A percentile compares a stretch with the other conserved stretches of the same genome.
Conservation (phyloP, 2,797 vertebrate genomes). For the Lutjanus argentimaculatus region DNA sequence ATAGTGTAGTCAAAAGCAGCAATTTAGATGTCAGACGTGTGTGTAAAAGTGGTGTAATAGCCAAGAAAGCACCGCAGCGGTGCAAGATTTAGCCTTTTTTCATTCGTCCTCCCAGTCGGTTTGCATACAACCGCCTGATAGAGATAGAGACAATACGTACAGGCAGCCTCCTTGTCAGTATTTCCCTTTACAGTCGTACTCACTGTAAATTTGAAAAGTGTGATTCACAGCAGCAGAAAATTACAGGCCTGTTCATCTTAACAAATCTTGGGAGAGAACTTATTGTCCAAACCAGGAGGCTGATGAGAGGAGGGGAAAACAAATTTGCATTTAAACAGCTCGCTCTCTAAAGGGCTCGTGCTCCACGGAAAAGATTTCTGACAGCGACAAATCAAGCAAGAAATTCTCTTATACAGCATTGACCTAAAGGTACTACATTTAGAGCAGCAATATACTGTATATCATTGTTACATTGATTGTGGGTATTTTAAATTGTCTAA, state of each 20-base stretch:
- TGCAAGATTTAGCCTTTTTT: slow-evolving; percentile 16
- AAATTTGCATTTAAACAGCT: slow-evolving; percentile 74
- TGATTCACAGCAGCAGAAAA: slow-evolving; percentile 67
- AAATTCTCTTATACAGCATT: slow-evolving; percentile 18
- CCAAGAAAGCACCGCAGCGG: slow-evolving; percentile 36
- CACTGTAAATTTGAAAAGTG: slow-evolving; percentile 64
- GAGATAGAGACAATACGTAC: slow-evolving; percentile 21
- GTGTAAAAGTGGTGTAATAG: slow-evolving; percentile 52
- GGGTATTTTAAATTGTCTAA: slow-evolving; percentile 29
- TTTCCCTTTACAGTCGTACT: slow-evolving; percentile 38
- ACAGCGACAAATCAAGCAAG: slow-evolving; percentile 16
- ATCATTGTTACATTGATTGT: slow-evolving; percentile 33
- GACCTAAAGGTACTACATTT: slow-evolving; percentile 27
- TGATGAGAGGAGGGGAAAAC: slow-evolving; percentile 61
- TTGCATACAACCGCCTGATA: slow-evolving; percentile 34
- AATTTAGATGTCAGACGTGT: slow-evolving; percentile 74
- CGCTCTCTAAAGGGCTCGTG: slow-evolving; percentile 37
- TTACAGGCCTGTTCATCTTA: slow-evolving; percentile 65
- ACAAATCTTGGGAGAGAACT: slow-evolving; percentile 54
- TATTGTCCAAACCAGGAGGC: slow-evolving; percentile 64
- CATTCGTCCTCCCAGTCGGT: slow-evolving; percentile 25
- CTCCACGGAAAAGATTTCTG: slow-evolving; percentile 41
- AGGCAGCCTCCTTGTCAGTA: slow-evolving; percentile 37
- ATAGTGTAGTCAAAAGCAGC: slow-evolving; percentile 56
- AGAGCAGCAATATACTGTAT: background rate